These are phyloP conservation scores for Oreochromis mossambicus DNA, from an alignment of 2,797 vertebrate species.

Conservation along the genomic window DNA sequence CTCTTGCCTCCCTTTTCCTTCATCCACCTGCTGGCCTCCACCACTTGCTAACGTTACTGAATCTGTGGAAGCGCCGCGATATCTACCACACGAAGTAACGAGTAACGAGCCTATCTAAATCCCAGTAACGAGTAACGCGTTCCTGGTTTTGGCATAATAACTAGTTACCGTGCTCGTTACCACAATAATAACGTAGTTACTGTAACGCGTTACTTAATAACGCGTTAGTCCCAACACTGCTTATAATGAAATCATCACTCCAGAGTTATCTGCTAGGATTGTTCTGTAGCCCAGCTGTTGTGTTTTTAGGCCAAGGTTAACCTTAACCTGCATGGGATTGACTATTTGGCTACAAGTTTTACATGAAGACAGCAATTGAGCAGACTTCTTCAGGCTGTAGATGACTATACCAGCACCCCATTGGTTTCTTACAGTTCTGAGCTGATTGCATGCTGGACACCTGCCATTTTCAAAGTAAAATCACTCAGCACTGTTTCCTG, in stretches of 20 bases:
- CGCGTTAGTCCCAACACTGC: too few species aligned
- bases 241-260: neutral
- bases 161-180: too few species aligned
- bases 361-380: neutral
- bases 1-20: too few species aligned
- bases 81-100: too few species aligned
- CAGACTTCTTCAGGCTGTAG: neutral
- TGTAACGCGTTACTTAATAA: too few species aligned
- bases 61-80: too few species aligned
- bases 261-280: neutral
- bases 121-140: too few species aligned
- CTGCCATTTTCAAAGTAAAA: neutral
- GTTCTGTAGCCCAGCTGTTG: neutral
- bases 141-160: too few species aligned
- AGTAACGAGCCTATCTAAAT: too few species aligned
- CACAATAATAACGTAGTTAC: too few species aligned
- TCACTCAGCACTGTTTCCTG: neutral
- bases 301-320: neutral
- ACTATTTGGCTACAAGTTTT: neutral
- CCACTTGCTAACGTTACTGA: too few species aligned
- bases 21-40: too few species aligned
- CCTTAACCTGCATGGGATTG: neutral
- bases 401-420: neutral
- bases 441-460: neutral
- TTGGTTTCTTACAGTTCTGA: neutral